Base-by-base conservation (phyloP, 2,888 invertebrate species). In the Criorhina ranunculi region DNA sequence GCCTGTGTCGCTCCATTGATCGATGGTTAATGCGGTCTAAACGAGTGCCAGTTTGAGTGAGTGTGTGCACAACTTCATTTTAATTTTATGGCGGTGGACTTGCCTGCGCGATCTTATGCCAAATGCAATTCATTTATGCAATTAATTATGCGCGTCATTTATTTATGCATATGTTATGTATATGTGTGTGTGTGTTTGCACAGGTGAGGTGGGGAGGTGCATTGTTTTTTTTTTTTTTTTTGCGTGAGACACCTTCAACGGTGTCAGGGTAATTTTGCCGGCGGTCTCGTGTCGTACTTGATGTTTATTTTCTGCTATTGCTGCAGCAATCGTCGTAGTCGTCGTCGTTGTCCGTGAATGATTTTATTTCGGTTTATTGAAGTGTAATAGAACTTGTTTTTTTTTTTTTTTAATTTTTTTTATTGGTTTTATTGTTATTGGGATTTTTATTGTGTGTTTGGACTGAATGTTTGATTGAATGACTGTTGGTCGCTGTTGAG, bases 231-330 rank as follows among this genome's bases (percentile, higher is more conserved):
- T 31, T 64, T 29, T 66, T 51, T 60, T 70, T 60, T 59, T 46
- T 44, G 62, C 51, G 51, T 57, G 75, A 69, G 69, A 70, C 85
- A 86, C 86, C 86, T 86, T 86, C 86, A 81, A 73, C 72, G 81
- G 81, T 86, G 86, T 86, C 86, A 81, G 70, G 86, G 86, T 40
- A 49, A 81, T 53, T 86, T 77, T 31, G 86, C 86, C 86, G 86
- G 85, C 80, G 86, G 86, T 86, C 86, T 81, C 81, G 86, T 86
- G 80, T 81, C 66, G 86, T 77, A 81, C 77, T 81, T 86, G 86
- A 79, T 67, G 77, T 83, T 77, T 70, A 72, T 72, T 82, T 76
- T 77, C 73, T 75, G 62, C 46, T 62, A 57, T 19, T 66, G 24
- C 29, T 19, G 5, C 29, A 9, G n/a, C n/a, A 66, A 35, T 31